Conservation (phyloP, 2,113 vertebrate genomes). For the Leptobrachium leishanense region DNA sequence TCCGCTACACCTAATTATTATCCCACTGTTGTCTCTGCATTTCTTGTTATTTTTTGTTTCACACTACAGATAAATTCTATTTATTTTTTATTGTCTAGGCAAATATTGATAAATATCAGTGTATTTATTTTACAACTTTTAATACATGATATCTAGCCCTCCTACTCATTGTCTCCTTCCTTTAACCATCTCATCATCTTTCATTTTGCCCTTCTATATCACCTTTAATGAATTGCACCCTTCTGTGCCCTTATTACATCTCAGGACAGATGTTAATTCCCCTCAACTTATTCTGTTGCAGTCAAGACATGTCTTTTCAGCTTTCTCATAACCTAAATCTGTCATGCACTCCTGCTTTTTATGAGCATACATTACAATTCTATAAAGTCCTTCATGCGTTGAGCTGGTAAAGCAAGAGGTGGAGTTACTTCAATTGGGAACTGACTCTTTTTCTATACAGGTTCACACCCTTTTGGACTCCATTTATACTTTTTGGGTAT, state of each 20-base stretch:
- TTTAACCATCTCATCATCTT: not conserved
- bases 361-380: conserved; percentile 68
- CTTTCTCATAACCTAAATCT: conserved; percentile 78
- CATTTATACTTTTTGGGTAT: no score
- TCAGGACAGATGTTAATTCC: conserved; percentile 35
- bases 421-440: conserved; percentile 25
- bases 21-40: no score
- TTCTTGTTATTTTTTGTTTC: no score
- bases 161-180: not conserved
- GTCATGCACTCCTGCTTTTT: conserved; percentile 67
- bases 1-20: no score
- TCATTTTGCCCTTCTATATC: no score
- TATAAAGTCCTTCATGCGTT: conserved; percentile 70
- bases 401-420: conserved; percentile 72
- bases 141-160: no score
- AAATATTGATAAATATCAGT: no score
- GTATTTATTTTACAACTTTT: no score
- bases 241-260: not conserved
- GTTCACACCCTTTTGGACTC: no score
- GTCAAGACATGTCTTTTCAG: conserved; percentile 53
- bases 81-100: no score
- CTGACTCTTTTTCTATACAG: no score
- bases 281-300: conserved; percentile 42
- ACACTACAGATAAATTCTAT: no score
- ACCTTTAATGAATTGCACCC: not conserved